Evolutionary conservation across 2,113 vertebrate genomes (phyloP), one percentile per base, ranked within the genome.

Genomic region (Danio rerio): DNA sequence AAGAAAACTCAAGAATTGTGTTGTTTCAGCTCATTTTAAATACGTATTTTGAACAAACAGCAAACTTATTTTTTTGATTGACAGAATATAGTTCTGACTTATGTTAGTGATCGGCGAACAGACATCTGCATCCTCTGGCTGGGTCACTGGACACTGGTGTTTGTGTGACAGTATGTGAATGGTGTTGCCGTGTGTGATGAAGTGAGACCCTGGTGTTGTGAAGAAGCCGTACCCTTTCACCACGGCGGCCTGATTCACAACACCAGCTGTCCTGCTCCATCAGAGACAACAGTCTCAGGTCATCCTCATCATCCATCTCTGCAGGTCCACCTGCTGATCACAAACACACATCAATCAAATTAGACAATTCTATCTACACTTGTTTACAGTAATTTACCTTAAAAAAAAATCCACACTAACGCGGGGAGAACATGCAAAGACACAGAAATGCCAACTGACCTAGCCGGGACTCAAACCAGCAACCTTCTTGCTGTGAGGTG

Each of bases 181-280:
- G 11, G 6, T 50, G 63, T 0, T 0, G 94, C 72, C 1, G 97
- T 83, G 79, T 11, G 90, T 87, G 93, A 94, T 91, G 86, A 13
- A 76, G 94, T 95, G 93, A 84, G 88, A 95, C 97, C 97, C 97
- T 99, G 97, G 97, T 96, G 97, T 98, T 98, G 95, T 96, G 97
- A 99, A 99, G 95, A 97, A 98, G 97, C 97, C 97, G 97, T 93
- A 94, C 90, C 94, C 91, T 86, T 82, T 93, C 89, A 89, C 87
- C 94, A 93, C 87, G 91, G 91, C 97, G 97, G 97, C 97, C 97
- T 99, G 97, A 99, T 99, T 99, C 97, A 99, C 97, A 98, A 98
- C 97, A 98, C 97, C 97, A 98, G 97, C 97, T 99, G 97, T 94
- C 94, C 93, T 95, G 91, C 96, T 10, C 62, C 91, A 95, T 96